A percentile compares a stretch with the other conserved stretches of the same genome.
Conservation (phyloP, 2,113 vertebrate species). For the Xiphias gladius region DNA sequence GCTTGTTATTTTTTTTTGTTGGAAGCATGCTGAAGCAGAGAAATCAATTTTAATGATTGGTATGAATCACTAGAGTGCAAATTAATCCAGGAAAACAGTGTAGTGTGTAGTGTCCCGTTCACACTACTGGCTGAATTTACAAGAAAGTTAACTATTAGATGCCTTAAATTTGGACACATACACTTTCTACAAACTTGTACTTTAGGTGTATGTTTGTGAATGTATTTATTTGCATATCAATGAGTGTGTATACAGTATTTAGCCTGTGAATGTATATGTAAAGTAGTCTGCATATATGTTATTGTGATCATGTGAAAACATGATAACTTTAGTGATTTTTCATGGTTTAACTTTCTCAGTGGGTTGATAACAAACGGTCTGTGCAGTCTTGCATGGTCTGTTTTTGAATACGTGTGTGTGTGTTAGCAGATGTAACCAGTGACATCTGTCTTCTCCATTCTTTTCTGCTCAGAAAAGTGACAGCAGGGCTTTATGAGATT, state of each 20-base stretch:
- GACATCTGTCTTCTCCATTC: conserved; percentile 72
- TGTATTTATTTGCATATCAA: too few relatives aligned
- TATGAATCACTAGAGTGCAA: conserved; percentile 54
- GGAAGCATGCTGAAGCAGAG: conserved; percentile 23
- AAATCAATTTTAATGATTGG: conserved; percentile 42
- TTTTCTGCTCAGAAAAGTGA: conserved; percentile 60
- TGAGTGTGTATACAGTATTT: neutral
- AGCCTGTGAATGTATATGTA: neutral
- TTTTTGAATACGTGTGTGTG: neutral
- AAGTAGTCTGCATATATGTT: neutral
- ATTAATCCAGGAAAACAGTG: conserved; percentile 43
- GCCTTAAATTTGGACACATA: neutral
- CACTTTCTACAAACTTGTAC: neutral
- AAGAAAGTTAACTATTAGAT: conserved; percentile 11
- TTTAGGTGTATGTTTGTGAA: neutral
- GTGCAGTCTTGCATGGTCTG: neutral
- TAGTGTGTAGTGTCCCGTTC: conserved; percentile 23
- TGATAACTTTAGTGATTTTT: neutral
- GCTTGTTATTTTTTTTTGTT: conserved; percentile 41
- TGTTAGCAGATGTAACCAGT: conserved; percentile 21
- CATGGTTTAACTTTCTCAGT: neutral
- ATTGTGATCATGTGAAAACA: neutral
- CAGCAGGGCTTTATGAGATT: conserved; percentile 66
- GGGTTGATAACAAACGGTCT: neutral
- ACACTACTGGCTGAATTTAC: conserved; percentile 11